Base-by-base conservation (phyloP, 2,888 invertebrate genomes). In the Dorcus parallelipipedus region DNA sequence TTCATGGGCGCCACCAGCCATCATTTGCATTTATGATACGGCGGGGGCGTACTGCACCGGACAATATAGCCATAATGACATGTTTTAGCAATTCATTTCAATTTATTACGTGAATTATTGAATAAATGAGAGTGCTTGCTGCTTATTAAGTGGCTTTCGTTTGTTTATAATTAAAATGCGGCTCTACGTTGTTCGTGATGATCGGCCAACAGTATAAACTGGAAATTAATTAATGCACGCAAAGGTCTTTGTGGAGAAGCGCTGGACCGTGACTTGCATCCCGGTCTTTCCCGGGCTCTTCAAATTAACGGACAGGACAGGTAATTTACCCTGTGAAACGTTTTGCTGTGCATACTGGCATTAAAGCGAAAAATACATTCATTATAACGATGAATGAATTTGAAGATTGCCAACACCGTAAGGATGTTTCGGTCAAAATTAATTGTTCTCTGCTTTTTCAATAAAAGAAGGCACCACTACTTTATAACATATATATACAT, bases 241-340 rank as follows among this genome's bases (percentile, higher is more conserved):
- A 45, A 45, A 45, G 20, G 45, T 20, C 45, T 45, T 45, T 45
- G 45, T 45, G 45, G n/a, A 8, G 45, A 45, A 45, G 45, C 45
- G 9, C 9, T 23, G 45, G 45, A 45, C 45, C 45, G 20, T 45
- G 45, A 45, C 45, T 45, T 45, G 45, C 45, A 45, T n/a, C 45
- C 9, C 20, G 23, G 17, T 9, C 45, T 23, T 20, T 45, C 45
- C 45, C 14, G 14, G 14, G 23, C 20, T 45, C 6, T 45, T 45
- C 26, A 45, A 45, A 45, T 45, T 20, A 20, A 23, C 14, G 23
- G 45, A 45, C 14, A n/a, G 9, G 45, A 45, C 45, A 45, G 45
- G 14, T 23, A 45, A 45, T 45, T 45, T 45, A 20, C 45, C 9
- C 45, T 33, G 20, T 45, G 45, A 45, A 45, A 45, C 9, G 3